Evolutionary conservation across 2,797 vertebrate species (phyloP).

Genomic region (Hozukius guyotensis): DNA sequence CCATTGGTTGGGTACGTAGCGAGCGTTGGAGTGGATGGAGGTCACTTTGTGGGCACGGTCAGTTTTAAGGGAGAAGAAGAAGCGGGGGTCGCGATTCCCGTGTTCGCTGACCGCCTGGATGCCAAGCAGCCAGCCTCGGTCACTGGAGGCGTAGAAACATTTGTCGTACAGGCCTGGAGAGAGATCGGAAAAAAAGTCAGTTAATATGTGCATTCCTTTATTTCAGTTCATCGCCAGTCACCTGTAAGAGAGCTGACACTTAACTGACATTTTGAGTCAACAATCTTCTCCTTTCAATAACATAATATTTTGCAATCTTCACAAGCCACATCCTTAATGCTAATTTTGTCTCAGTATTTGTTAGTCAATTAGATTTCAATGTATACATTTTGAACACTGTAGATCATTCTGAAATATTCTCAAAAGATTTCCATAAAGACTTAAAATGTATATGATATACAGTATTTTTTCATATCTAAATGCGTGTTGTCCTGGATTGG

Average conservation of each 20-base stretch:
- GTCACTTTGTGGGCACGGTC: slow-evolving; percentile 96
- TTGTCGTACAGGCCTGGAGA: slow-evolving; percentile 96
- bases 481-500: slow-evolving; percentile 54
- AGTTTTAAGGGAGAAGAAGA: slow-evolving; percentile 98
- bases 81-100: slow-evolving; percentile 93
- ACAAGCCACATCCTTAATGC: not conserved
- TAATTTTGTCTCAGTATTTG: not conserved
- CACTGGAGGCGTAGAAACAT: slow-evolving; percentile 97
- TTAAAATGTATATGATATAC: slow-evolving; percentile 15
- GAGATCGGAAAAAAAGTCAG: slow-evolving; percentile 17
- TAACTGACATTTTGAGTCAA: not conserved
- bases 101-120: slow-evolving; percentile 94
- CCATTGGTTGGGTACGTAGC: slow-evolving; percentile 94
- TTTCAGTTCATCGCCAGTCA: not conserved
- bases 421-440: slow-evolving; percentile 6
- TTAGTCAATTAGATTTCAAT: not conserved
- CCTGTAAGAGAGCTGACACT: not conserved
- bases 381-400: not conserved
- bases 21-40: slow-evolving; percentile 90
- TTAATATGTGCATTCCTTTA: slow-evolving; percentile 14
- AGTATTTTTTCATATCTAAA: slow-evolving; percentile 40
- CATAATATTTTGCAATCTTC: not conserved
- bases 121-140: slow-evolving; percentile 97
- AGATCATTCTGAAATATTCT: not conserved
- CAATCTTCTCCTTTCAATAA: not conserved